phyloP scores from a whole-genome alignment of 2,888 invertebrate species.

The Apodemia zela region DNA sequence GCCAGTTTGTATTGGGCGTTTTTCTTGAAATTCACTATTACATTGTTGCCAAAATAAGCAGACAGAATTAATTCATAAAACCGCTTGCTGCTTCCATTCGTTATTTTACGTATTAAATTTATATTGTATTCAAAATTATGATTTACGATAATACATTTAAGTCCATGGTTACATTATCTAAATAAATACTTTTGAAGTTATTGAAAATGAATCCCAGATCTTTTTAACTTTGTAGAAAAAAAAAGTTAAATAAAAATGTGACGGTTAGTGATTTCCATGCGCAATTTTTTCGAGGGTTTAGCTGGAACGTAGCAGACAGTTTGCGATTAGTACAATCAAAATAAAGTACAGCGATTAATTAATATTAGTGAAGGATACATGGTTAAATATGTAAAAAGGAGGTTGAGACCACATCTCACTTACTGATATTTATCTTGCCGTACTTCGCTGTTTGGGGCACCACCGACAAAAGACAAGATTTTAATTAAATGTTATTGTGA shows the following conservation, averaged over 20 bases:
- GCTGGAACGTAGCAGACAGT: slow-evolving; percentile 56
- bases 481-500: slow-evolving; percentile 51
- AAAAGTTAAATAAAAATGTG: slow-evolving; percentile 27
- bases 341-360: slow-evolving; percentile 69
- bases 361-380: slow-evolving; percentile 68
- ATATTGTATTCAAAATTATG: too few species aligned
- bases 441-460: slow-evolving; percentile 78
- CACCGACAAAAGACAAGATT: slow-evolving; percentile 79
- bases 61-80: too few species aligned
- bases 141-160: too few species aligned
- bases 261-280: slow-evolving; percentile 62
- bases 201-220: slow-evolving; percentile 45
- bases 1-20: too few species aligned
- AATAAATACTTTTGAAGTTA: neutral
- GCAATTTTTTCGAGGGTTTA: slow-evolving; percentile 47
- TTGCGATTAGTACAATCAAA: slow-evolving; percentile 63
- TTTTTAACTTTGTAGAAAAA: slow-evolving; percentile 16
- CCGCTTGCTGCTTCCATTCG: too few species aligned
- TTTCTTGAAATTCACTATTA: too few species aligned
- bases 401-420: slow-evolving; percentile 80
- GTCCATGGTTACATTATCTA: neutral
- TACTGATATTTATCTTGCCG: slow-evolving; percentile 74
- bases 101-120: too few species aligned
- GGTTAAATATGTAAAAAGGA: slow-evolving; percentile 59
- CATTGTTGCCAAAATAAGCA: too few species aligned